A percentile compares a stretch with the other conserved stretches of the same genome.
These are phyloP conservation scores for Lasioglossum villosulum DNA, from an alignment of 2,888 invertebrate genomes.

Conservation along the genomic window DNA sequence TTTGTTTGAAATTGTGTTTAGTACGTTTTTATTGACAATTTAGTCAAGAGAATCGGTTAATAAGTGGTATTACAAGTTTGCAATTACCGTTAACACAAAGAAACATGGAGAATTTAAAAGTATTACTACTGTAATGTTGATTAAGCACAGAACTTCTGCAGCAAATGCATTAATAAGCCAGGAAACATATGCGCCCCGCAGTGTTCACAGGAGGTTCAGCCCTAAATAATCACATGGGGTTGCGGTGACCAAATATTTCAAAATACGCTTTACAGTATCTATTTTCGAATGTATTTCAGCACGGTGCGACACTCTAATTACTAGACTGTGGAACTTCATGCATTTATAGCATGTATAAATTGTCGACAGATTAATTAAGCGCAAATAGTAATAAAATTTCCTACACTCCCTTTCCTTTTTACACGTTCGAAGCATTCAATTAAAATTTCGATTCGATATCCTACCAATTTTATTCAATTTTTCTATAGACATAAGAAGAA, in stretches of 20 bases:
- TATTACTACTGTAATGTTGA: conserved; percentile 4
- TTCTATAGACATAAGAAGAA: background rate
- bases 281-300: conserved; percentile 20
- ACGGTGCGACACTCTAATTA: background rate
- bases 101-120: background rate
- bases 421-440: background rate
- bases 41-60: background rate
- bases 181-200: conserved; percentile 39
- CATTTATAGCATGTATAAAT: background rate
- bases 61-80: background rate
- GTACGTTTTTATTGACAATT: background rate
- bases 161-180: conserved; percentile 41
- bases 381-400: background rate
- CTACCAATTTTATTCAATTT: background rate
- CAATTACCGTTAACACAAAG: background rate
- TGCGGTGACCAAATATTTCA: conserved; percentile 39
- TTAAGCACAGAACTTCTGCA: conserved; percentile 15
- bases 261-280: conserved; percentile 20
- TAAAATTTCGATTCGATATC: background rate
- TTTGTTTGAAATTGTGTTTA: background rate
- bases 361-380: background rate
- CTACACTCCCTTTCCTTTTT: background rate
- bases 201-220: conserved; percentile 29
- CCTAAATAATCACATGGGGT: conserved; percentile 51
- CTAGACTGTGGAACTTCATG: background rate